Base-by-base conservation (phyloP, 2,888 invertebrate species). In the Dione juno region DNA sequence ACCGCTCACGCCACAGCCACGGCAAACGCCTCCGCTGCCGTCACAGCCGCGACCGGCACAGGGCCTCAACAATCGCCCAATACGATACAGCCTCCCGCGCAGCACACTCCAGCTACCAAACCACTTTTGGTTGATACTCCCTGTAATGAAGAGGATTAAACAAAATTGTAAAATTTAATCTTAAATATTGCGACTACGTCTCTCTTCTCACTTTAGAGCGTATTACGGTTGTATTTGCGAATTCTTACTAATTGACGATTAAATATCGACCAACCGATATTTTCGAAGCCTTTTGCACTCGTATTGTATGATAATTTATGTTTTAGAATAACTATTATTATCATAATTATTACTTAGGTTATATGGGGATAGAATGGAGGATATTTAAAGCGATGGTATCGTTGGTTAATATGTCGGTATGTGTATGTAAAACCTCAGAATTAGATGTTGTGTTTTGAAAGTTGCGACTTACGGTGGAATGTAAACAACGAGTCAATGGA, bases 61-160 rank as follows among this genome's bases (percentile, higher is more conserved):
- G 82, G 84, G 48, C 74, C 88, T 1, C 89, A 88, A 74, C 78
- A 81, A 48, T 88, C 88, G 14, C 88, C 86, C 50, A 86, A 83
- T 74, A 78, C 87, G 43, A 76, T 85, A 73, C 84, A 86, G 64
- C 78, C 86, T 43, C 74, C 85, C 11, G 80, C 86, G 67, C 88
- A 83, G 77, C 90, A 90, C 77, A 81, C 85, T 41, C 82, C 86
- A 67, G 77, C 85, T 21, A 81, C 87, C 59, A 92, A 92, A 78
- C 92, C 92, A 71, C 83, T 92, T 75, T 86, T 92, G 63, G 93
- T 93, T 57, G 92, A 92, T 77, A 90, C 91, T 41, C 90, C 90
- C 37, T 89, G 89, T 79, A 92, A 87, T 48, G 92, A 92, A 81
- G 92, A 93, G 81, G 89, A 92, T 74, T 92, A 91, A 80, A 74